Base-by-base conservation (phyloP, 1,140 invertebrate species). In the Aphidius ervi region DNA sequence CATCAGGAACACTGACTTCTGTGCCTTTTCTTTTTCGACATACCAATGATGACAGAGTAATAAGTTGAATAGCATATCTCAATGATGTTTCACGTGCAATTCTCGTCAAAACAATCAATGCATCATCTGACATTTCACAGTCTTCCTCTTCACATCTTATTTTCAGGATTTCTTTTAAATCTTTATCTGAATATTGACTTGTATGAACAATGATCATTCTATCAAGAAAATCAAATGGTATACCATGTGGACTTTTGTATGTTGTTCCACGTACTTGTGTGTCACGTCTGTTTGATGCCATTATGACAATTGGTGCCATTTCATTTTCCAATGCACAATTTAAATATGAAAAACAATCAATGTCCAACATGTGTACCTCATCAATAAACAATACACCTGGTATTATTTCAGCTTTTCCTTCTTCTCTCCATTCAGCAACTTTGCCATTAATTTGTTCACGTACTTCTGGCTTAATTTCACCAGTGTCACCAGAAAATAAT, bases 401-500 rank as follows among this genome's bases (percentile, higher is more conserved):
- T 64, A 97, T 93, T 68, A 99, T 97, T 80, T 98, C 95, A 0
- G 98, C 97, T 76, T 99, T 99, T 1, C 97, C 96, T 78, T 99
- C 97, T 80, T 99, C 97, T 54, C 95, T 83, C 98, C 98, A 99
- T 80, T 99, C 98, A 0, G 92, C 89, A 3, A 94, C 90, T 81
- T 99, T 99, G n/a, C 88, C 85, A 74, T 99, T 98, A 66, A 99
- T 99, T 79, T 99, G 97, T 71, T 99, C 97, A 43, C 98, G 82
- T 0, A 99, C 93, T 83, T 99, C 98, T 1, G 91, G 82, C 73
- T 99, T 99, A 23, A 99, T 99, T 82, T 99, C 98, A 5, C 98
- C 98, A 1, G 98, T 99, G 71, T 99, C 98, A 45, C 92, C 95
- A 31, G 96, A 97, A 76, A 99, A 99, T 0, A 99, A 79, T 0